phyloP scores from a whole-genome alignment of 2,888 invertebrate genomes.

The Argyra leucocephala region DNA sequence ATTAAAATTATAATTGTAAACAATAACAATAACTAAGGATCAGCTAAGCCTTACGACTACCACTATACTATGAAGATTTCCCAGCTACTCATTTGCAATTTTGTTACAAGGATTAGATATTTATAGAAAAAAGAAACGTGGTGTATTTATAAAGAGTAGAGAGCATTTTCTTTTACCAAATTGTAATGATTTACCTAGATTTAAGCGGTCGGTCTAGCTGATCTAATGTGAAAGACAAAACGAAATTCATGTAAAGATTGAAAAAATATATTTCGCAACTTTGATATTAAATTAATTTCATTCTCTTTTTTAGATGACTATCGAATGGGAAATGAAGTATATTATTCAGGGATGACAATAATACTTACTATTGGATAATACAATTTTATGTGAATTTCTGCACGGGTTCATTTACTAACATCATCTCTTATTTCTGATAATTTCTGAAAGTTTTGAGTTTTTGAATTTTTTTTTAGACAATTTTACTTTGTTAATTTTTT shows the following conservation, averaged over 20 bases:
- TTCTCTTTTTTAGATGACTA: slow-evolving; percentile 58
- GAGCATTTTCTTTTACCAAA: slow-evolving; percentile 82
- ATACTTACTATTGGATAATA: too few species aligned
- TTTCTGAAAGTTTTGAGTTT: too few species aligned
- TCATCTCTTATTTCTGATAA: too few species aligned
- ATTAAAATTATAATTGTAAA: too few species aligned
- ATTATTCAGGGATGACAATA: slow-evolving; percentile 88
- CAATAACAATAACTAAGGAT: too few species aligned
- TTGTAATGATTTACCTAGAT: slow-evolving; percentile 70
- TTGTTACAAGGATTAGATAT: slow-evolving; percentile 88
- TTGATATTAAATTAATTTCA: too few species aligned
- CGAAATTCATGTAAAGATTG: slow-evolving; percentile 60
- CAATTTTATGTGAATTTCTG: too few species aligned
- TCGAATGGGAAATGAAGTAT: slow-evolving; percentile 75
- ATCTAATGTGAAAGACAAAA: slow-evolving; percentile 72
- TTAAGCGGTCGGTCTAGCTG: slow-evolving; percentile 60
- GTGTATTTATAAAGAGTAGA: slow-evolving; percentile 66
- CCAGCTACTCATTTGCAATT: slow-evolving; percentile 81
- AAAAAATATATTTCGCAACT: not conserved
- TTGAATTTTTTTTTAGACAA: too few species aligned
- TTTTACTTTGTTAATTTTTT: too few species aligned
- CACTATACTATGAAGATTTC: slow-evolving; percentile 88
- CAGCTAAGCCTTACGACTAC: too few species aligned
- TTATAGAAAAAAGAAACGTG: slow-evolving; percentile 73
- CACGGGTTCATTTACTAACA: too few species aligned